Conservation (phyloP, 1,140 invertebrate species). For the Nautilus pompilius region DNA sequence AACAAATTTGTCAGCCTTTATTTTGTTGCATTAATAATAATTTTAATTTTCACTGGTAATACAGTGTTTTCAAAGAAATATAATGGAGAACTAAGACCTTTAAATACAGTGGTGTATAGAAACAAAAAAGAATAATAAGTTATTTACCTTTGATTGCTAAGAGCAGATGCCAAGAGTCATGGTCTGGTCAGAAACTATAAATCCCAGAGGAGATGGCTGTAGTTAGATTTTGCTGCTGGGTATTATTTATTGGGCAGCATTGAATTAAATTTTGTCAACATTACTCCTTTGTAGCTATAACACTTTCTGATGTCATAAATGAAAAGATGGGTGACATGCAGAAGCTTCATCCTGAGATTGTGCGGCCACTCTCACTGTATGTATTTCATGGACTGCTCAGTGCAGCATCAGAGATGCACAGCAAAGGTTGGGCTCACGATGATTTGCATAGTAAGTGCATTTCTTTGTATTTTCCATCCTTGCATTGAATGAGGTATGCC, state of each 20-base stretch:
- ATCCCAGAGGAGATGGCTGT: neutral
- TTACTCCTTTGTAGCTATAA: slow-evolving; percentile 12
- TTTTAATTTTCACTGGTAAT: no score
- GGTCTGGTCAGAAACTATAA: neutral
- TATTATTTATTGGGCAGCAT: neutral
- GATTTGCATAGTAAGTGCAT: slow-evolving; percentile 30
- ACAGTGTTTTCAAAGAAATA: no score
- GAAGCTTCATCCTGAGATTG: slow-evolving; percentile 5
- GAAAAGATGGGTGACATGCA: slow-evolving; percentile 13
- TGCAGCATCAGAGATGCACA: slow-evolving; percentile 22
- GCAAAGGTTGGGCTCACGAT: slow-evolving; percentile 24
- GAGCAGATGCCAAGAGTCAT: neutral
- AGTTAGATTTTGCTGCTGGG: neutral
- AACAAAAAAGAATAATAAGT: no score
- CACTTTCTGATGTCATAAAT: slow-evolving; percentile 23
- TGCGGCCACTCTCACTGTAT: slow-evolving; percentile 23
- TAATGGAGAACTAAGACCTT: no score
- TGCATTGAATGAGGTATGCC: no score
- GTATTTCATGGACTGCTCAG: slow-evolving; percentile 23
- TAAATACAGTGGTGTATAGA: no score
- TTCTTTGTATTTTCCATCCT: no score
- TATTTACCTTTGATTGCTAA: neutral
- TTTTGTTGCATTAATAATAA: no score
- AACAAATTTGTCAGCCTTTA: no score
- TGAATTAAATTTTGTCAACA: neutral